A percentile compares a stretch with the other conserved stretches of the same genome.
Conservation (phyloP, 1,140 invertebrate species). For the Drosophila varians region DNA sequence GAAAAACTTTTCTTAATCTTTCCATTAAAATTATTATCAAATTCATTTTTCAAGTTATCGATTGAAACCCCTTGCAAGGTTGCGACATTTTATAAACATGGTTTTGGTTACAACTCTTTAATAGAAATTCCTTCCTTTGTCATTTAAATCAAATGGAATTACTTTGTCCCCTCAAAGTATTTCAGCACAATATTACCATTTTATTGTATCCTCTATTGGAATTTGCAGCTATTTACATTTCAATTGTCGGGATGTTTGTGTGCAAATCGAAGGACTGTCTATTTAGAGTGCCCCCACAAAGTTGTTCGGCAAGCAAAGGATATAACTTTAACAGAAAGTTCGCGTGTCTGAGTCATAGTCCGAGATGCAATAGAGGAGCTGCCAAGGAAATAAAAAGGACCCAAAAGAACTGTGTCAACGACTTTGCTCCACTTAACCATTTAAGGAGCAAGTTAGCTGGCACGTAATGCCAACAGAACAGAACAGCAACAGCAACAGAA, state of each 20-base stretch:
- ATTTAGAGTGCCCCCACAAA: not conserved
- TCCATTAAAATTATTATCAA: too few relatives aligned
- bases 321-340: constrained; percentile 24
- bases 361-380: constrained; percentile 47
- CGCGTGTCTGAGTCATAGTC: constrained; percentile 60
- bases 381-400: constrained; percentile 25
- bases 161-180: not conserved
- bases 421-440: constrained; percentile 80
- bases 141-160: not conserved
- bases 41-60: too few relatives aligned
- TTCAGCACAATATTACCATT: not conserved
- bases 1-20: too few relatives aligned
- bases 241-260: not conserved
- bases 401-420: constrained; percentile 73
- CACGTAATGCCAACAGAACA: constrained; percentile 65
- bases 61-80: too few relatives aligned
- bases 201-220: not conserved
- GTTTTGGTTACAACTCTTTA: too few relatives aligned
- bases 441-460: constrained; percentile 78
- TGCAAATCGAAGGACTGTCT: not conserved
- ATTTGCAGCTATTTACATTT: not conserved
- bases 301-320: not conserved
- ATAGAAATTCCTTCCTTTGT: too few relatives aligned
- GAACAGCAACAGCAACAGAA: constrained; percentile 45
- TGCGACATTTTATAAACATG: too few relatives aligned